A percentile compares a stretch with the other conserved stretches of the same genome.
phyloP scores from a whole-genome alignment of 2,888 invertebrate species.

The Rhodophaea formosa region DNA sequence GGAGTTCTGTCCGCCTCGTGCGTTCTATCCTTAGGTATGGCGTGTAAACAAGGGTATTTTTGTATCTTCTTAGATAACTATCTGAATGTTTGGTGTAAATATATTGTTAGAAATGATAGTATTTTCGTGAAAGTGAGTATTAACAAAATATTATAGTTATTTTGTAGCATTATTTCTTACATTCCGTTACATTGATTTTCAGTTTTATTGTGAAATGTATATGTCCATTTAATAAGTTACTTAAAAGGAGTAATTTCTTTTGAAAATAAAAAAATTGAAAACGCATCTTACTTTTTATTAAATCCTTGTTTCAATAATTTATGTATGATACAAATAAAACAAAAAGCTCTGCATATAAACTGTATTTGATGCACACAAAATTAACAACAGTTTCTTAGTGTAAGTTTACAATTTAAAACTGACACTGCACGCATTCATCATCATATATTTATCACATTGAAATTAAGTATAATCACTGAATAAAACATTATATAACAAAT shows the following conservation, averaged over 20 bases:
- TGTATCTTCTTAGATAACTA: slow-evolving; percentile 12
- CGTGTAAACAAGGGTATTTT: slow-evolving; percentile 12
- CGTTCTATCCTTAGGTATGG: neutral
- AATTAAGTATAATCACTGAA: slow-evolving; percentile 44
- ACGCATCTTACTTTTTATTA: slow-evolving; percentile 20
- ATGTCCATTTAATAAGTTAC: slow-evolving; percentile 23
- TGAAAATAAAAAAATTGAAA: slow-evolving; percentile 33
- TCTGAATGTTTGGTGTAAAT: slow-evolving; percentile 41
- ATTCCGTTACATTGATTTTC: slow-evolving; percentile 56
- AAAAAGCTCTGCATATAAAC: slow-evolving; percentile 31
- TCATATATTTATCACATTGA: slow-evolving; percentile 52
- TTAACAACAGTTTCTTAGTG: slow-evolving; percentile 56
- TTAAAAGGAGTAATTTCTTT: slow-evolving; percentile 28
- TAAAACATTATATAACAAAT: slow-evolving; percentile 28
- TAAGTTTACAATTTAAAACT: slow-evolving; percentile 36
- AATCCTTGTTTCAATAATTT: neutral
- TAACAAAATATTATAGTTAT: slow-evolving; percentile 38
- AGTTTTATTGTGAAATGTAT: slow-evolving; percentile 42
- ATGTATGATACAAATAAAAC: neutral
- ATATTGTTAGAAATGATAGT: slow-evolving; percentile 46
- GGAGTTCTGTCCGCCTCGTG: neutral
- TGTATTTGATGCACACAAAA: slow-evolving; percentile 57
- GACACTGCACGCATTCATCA: slow-evolving; percentile 50
- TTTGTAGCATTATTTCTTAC: slow-evolving; percentile 59
- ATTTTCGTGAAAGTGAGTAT: slow-evolving; percentile 45